Evolutionary conservation across 2,113 vertebrate genomes (phyloP), one percentile per base, ranked within the genome.

Genomic region (Catharus minimus): DNA sequence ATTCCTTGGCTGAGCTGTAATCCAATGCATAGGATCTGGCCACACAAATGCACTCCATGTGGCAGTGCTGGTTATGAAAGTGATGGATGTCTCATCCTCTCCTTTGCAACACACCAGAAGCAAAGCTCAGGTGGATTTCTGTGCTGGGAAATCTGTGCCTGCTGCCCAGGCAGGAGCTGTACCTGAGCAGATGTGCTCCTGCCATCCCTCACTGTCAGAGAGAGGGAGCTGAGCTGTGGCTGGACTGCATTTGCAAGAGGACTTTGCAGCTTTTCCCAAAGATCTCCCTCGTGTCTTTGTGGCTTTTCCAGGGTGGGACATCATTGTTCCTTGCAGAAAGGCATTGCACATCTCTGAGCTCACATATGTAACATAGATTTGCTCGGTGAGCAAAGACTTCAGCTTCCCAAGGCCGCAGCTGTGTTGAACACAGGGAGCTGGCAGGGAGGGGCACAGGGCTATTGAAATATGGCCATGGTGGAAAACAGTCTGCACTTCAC

Each of bases 1-100:
- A 93, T 92, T 92, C 80, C 77, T 93, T 81, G 92, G 86, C 86
- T 90, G 73, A 96, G 77, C 61, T 74, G 76, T 71, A 78, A 88
- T 50, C 27, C 83, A 88, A 61, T 27, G 24, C 44, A 72, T 18
- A 94, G 83, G 86, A 81, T 92, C 57, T 81, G 80, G 65, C 80
- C 86, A 75, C 86, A 90, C 83, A 95, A 94, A 93, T 20, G 22
- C 77, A n/a, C 80, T 44, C 83, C 86, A 74, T 86, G 91, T 14
- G 9, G 89, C 84, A 91, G 62, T 43, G 62, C 85, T 76, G 74
- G 19, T 92, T 62, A 39, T 50, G 74, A 36, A 85, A 36, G 68
- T 96, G 93, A 91, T 91, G 93, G 93, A 94, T 93, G 87, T 46
- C 26, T 1, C 69, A 39, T 89, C 84, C n/a, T 76, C 75, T 62